Base-by-base conservation (phyloP, 2,113 vertebrate species). In the Charadrius vociferus region DNA sequence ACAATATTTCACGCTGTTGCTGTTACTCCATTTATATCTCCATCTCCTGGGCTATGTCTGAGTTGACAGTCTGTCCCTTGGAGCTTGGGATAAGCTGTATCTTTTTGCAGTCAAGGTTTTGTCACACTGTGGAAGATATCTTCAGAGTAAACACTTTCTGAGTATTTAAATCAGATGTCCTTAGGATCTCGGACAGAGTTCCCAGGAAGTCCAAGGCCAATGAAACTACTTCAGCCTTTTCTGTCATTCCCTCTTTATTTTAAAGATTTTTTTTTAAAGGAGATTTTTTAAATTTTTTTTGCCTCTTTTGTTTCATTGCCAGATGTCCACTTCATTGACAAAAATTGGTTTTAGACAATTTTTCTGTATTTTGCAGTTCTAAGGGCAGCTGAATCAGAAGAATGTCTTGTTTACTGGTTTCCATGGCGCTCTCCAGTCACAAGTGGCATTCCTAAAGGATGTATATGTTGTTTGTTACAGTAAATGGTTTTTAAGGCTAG, bases 11-110 rank as follows among this genome's bases (percentile, higher is more conserved):
- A 71, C 6, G 3, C 88, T 78, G 77, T 12, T 94, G 92, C 81
- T 70, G 86, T 65, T 90, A 36, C 92, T 94, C 78, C 74, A 29
- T 91, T 96, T 96, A 82, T 72, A 90, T 79, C 93, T 94, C 93
- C 8, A 5, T 95, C 95, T 95, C 87, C 66, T 72, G 90, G 73
- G 70, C 87, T 75, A 4, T 20, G 72, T 18, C 73, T 19, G 61
- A 87, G 67, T 29, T 92, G 81, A 74, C 62, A 83, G 84, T 24
- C 81, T 72, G 94, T 59, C 56, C 81, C 14, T 3, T 39, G 73
- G 70, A 93, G 70, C 26, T 93, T 20, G 30, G 43, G 78, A 43
- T 47, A 22, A 65, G 73, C 59, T 55, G 16, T 34, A 72, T 75
- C 41, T 94, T 81, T 70, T 59, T 71, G 52, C 61, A 63, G 41